A percentile compares a stretch with the other conserved stretches of the same genome.
These are phyloP conservation scores for Oceanodroma leucorhoa DNA, from an alignment of 2,797 vertebrate species.

Conservation along the genomic window DNA sequence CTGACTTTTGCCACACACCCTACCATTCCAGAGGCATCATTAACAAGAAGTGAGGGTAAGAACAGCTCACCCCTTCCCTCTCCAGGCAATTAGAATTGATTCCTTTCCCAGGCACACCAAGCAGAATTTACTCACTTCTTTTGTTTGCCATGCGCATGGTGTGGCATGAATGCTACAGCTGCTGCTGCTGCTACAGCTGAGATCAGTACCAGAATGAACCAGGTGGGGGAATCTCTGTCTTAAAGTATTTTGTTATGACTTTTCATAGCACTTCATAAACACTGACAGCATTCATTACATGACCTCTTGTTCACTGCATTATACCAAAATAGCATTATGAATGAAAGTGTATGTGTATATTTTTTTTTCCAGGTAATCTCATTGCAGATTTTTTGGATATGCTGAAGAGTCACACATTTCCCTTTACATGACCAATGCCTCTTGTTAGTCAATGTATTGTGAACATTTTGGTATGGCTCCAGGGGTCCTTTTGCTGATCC, in stretches of 20 bases:
- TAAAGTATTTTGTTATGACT: background rate
- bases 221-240: background rate
- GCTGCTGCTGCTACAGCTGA: background rate
- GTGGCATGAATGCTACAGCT: rapidly evolving
- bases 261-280: background rate
- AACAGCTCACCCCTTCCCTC: background rate
- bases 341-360: background rate
- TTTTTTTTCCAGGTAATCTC: background rate
- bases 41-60: background rate
- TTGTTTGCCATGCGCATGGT: rapidly evolving
- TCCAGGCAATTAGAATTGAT: background rate
- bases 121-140: background rate
- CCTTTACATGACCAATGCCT: background rate
- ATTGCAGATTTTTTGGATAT: background rate
- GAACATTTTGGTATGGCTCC: background rate
- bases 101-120: background rate
- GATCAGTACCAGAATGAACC: background rate
- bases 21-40: background rate
- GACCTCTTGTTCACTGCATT: background rate
- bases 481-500: background rate
- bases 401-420: background rate
- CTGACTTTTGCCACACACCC: background rate
- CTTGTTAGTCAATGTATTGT: background rate
- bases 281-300: background rate
- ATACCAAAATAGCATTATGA: background rate